These are phyloP conservation scores for Spilarctia lutea DNA, from an alignment of 2,888 invertebrate genomes.

Conservation along the genomic window DNA sequence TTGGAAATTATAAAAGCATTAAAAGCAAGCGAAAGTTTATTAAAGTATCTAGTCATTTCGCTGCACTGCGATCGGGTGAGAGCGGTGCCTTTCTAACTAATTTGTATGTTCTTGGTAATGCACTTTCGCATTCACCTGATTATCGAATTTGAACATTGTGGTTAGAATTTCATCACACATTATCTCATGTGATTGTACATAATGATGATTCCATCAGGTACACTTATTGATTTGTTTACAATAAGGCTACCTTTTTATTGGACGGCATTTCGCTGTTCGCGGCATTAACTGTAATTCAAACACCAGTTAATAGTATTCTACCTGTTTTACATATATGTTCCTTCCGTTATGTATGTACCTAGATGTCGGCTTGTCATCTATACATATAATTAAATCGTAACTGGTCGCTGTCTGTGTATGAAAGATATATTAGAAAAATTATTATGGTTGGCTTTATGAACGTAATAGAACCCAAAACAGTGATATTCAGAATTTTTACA, in stretches of 20 bases:
- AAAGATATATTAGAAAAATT: no score
- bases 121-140: conserved; percentile 15
- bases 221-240: not conserved
- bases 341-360: no score
- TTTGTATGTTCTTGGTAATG: conserved; percentile 39
- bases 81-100: conserved; percentile 47
- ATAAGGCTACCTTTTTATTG: not conserved
- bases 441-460: no score
- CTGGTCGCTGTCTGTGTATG: no score
- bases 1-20: conserved; percentile 16
- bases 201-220: not conserved
- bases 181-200: conserved; percentile 1
- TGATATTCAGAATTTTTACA: no score
- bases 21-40: conserved; percentile 35
- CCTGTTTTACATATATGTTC: not conserved
- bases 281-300: not conserved
- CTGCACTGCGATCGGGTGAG: conserved; percentile 38
- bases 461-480: no score
- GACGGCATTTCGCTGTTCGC: not conserved
- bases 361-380: no score
- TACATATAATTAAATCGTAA: no score
- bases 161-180: conserved; percentile 1
- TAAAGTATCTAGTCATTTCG: conserved; percentile 29
- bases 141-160: not conserved
- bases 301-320: not conserved